Conservation (phyloP, 1,140 invertebrate genomes). For the Lepidurus couesii region DNA sequence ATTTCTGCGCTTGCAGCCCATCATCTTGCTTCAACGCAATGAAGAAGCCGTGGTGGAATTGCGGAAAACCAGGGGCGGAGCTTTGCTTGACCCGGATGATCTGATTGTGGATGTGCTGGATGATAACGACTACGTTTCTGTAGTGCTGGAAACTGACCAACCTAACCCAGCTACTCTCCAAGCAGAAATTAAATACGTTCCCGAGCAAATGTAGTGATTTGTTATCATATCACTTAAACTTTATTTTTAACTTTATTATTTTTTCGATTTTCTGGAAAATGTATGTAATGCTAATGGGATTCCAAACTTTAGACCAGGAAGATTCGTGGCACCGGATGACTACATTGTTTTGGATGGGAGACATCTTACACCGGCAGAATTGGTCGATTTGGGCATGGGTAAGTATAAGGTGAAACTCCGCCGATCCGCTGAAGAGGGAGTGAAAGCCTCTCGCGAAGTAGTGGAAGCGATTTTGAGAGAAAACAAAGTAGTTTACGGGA, state of each 20-base stretch:
- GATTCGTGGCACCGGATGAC: slow-evolving; percentile 39
- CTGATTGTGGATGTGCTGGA: slow-evolving; percentile 53
- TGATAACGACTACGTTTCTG: slow-evolving; percentile 59
- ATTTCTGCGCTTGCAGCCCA: slow-evolving; percentile 48
- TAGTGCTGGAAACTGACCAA: slow-evolving; percentile 55
- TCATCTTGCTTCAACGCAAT: slow-evolving; percentile 38
- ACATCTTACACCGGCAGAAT: slow-evolving; percentile 54
- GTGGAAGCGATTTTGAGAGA: slow-evolving; percentile 58
- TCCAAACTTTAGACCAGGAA: slow-evolving; percentile 29
- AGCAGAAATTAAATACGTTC: slow-evolving; percentile 54
- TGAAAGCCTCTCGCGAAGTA: slow-evolving; percentile 51
- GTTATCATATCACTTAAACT: background rate
- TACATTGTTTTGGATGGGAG: slow-evolving; percentile 54
- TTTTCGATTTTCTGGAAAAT: background rate
- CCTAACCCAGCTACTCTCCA: slow-evolving; percentile 50
- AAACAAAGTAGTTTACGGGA: slow-evolving; percentile 64
- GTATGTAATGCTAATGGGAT: slow-evolving; percentile 5
- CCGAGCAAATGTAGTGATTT: slow-evolving; percentile 56
- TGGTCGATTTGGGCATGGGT: slow-evolving; percentile 54
- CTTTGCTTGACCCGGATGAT: slow-evolving; percentile 57
- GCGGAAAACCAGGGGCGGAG: slow-evolving; percentile 56
- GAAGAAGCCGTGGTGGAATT: slow-evolving; percentile 52
- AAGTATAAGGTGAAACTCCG: slow-evolving; percentile 56
- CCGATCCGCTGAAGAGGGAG: slow-evolving; percentile 51
- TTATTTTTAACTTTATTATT: background rate